Percentiles rank a stretch among this genome's conserved stretches.
phyloP scores from a whole-genome alignment of 1,140 invertebrate genomes.

The Drosophila elegans region DNA sequence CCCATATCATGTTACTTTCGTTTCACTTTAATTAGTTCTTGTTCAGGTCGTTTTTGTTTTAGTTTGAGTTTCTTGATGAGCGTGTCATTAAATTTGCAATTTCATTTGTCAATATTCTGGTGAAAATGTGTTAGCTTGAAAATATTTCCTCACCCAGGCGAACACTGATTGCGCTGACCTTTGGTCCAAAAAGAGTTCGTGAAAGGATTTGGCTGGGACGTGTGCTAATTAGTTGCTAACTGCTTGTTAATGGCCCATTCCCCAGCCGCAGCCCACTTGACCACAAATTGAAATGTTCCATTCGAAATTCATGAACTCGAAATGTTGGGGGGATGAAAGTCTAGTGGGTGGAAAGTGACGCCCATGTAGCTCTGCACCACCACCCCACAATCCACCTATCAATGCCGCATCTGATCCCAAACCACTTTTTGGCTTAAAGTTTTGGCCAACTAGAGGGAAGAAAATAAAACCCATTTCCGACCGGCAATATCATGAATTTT shows the following conservation, averaged over 20 bases:
- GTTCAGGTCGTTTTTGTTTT: conserved; percentile 13
- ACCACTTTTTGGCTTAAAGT: conserved; percentile 43
- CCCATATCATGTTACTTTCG: conserved; percentile 30
- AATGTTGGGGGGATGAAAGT: neutral
- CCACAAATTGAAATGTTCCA: conserved; percentile 45
- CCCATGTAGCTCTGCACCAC: neutral
- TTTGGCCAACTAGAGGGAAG: conserved; percentile 12
- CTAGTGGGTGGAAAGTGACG: neutral
- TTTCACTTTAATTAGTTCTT: conserved; percentile 72
- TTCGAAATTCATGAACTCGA: conserved; percentile 40
- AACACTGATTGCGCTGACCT: neutral
- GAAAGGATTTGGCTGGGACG: conserved; percentile 27
- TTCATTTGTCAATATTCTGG: conserved; percentile 68
- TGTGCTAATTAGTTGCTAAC: conserved; percentile 61
- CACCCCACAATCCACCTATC: neutral
- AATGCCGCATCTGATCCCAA: conserved; percentile 33
- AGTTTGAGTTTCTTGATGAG: conserved; percentile 26
- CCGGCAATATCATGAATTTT: conserved; percentile 47
- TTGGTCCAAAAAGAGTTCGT: neutral
- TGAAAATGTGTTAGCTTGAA: conserved; percentile 24
- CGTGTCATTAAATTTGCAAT: conserved; percentile 65
- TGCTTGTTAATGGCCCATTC: conserved; percentile 29
- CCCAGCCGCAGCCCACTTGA: conserved; percentile 27
- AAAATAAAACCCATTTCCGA: conserved; percentile 46
- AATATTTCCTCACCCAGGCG: neutral